Percentiles rank a stretch among this genome's conserved stretches.
phyloP scores from a whole-genome alignment of 2,113 vertebrate genomes.

The Reinhardtius hippoglossoides region DNA sequence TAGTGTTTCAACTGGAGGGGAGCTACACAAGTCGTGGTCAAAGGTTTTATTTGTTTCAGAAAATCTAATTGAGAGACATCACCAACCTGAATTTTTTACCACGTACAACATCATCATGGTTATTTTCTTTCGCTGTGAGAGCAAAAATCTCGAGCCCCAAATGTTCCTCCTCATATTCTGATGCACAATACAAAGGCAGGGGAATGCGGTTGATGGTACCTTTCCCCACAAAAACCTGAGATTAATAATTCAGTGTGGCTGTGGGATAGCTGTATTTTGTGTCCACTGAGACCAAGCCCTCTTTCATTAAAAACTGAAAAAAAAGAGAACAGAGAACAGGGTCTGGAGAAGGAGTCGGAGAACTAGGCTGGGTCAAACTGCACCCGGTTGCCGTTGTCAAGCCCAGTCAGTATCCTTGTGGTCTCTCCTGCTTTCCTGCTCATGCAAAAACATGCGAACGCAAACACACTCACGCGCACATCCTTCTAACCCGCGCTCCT shows the following conservation, averaged over 20 bases:
- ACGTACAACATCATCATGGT: not conserved
- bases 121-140: not conserved
- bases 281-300: slow-evolving; percentile 71
- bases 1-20: not conserved
- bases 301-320: slow-evolving; percentile 72
- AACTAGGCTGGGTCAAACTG: slow-evolving; percentile 64
- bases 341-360: slow-evolving; percentile 16
- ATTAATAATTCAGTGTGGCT: slow-evolving; percentile 77
- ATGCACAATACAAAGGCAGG: slow-evolving; percentile 50
- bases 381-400: slow-evolving; percentile 41
- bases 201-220: slow-evolving; percentile 65
- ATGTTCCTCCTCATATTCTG: slow-evolving; percentile 53
- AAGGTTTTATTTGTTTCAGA: too few species aligned
- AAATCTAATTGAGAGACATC: too few species aligned
- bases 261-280: slow-evolving; percentile 76
- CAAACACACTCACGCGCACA: slow-evolving; percentile 6
- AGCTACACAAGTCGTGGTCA: not conserved
- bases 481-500: slow-evolving; percentile 40
- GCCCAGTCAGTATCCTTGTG: slow-evolving; percentile 46
- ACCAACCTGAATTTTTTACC: too few species aligned
- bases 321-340: slow-evolving; percentile 20
- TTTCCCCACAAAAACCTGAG: slow-evolving; percentile 67
- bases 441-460: slow-evolving; percentile 4
- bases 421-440: slow-evolving; percentile 15
- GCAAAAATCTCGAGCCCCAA: slow-evolving; percentile 25